Evolutionary conservation across 1,140 invertebrate species (phyloP).

Genomic region (Colletes gigas): DNA sequence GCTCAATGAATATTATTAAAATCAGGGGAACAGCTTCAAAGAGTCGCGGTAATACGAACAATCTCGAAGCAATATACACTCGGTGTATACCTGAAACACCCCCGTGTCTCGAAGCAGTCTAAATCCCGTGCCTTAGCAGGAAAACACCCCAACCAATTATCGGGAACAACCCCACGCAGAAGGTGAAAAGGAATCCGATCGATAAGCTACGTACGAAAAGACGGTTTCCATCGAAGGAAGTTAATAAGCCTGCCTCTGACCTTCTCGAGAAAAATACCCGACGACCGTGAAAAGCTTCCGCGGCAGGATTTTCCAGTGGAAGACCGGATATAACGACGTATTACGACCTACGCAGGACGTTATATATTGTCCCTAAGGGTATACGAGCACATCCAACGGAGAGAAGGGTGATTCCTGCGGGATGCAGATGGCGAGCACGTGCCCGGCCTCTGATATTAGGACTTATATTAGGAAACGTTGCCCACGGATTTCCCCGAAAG

Average conservation of each 20-base stretch:
- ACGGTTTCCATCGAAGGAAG: constrained; percentile 42
- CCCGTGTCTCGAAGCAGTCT: background rate
- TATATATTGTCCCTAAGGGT: constrained; percentile 16
- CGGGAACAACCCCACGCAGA: background rate
- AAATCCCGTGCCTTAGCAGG: background rate
- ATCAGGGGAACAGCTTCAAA: background rate
- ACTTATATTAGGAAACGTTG: constrained; percentile 7
- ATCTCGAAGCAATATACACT: constrained; percentile 24
- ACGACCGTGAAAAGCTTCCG: constrained; percentile 46
- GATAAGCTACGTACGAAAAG: constrained; percentile 28
- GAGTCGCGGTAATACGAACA: constrained; percentile 21
- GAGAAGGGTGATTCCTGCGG: constrained; percentile 19
- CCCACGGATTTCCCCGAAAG: background rate
- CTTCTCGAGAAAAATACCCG: constrained; percentile 45
- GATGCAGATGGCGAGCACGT: constrained; percentile 63
- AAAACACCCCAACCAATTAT: background rate
- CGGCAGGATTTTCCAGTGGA: constrained; percentile 35
- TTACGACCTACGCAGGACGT: constrained; percentile 43
- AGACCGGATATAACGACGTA: constrained; percentile 56
- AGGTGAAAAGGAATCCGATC: constrained; percentile 46
- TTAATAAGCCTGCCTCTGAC: constrained; percentile 56
- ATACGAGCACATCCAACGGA: background rate
- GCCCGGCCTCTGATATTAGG: constrained; percentile 35
- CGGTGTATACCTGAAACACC: constrained; percentile 12
- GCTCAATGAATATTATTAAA: no score